These are phyloP conservation scores for Callipepla squamata DNA, from an alignment of 2,113 vertebrate species.

Conservation along the genomic window DNA sequence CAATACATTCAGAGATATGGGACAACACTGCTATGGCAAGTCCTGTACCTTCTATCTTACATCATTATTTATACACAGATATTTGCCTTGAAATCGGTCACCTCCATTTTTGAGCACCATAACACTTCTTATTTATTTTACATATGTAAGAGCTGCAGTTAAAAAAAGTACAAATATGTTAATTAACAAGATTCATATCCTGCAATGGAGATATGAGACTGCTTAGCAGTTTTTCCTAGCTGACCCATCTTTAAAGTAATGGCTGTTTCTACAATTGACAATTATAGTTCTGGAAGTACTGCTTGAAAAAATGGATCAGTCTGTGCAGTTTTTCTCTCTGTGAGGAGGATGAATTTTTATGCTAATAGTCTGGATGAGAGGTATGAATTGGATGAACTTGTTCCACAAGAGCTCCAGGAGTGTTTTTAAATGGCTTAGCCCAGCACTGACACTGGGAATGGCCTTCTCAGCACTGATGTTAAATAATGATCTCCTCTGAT, in stretches of 20 bases:
- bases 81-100: background rate
- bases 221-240: background rate
- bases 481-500: constrained; percentile 35
- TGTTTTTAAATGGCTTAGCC: constrained; percentile 21
- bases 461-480: background rate
- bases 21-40: background rate
- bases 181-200: background rate
- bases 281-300: constrained; percentile 7
- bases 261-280: background rate
- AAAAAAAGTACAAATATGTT: background rate
- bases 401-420: constrained; percentile 7
- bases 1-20: constrained; percentile 19
- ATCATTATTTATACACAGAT: background rate
- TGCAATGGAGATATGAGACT: background rate
- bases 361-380: background rate
- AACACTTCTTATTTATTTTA: background rate
- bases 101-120: background rate
- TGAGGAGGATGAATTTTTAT: background rate
- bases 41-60: background rate
- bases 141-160: background rate
- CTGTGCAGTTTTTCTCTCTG: background rate
- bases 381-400: constrained; percentile 8
- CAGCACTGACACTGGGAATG: background rate
- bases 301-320: background rate
- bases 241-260: background rate